A percentile compares a stretch with the other conserved stretches of the same genome.
Evolutionary conservation across 92 coral and sea anemone species (phyloP).

Genomic region (Scolanthus callimorphus): DNA sequence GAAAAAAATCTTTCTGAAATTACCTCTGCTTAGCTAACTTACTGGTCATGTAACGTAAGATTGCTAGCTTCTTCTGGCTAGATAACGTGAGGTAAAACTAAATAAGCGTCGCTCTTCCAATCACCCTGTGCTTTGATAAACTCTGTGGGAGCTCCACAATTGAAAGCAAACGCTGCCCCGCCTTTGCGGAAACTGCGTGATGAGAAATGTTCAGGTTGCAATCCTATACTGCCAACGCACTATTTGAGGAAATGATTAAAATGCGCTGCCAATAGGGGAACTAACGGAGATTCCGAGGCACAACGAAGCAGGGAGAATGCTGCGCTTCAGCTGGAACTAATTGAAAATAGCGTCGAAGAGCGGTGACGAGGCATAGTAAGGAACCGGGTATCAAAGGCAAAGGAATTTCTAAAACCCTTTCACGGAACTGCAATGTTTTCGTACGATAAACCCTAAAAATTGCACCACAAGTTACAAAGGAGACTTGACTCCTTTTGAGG

Average conservation of each 20-base stretch:
- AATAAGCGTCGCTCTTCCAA: constrained; percentile 7
- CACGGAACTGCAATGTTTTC: constrained; percentile 37
- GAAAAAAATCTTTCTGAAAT: too few species aligned
- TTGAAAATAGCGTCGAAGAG: constrained; percentile 31
- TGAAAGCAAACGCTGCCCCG: constrained; percentile 6
- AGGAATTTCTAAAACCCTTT: constrained; percentile 44
- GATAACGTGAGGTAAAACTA: constrained; percentile 26
- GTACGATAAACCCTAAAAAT: constrained; percentile 18
- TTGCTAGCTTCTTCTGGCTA: neutral
- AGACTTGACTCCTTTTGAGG: constrained; percentile 15
- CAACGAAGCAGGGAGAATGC: constrained; percentile 5
- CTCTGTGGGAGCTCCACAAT: constrained; percentile 11
- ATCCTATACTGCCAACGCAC: constrained; percentile 5
- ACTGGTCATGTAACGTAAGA: neutral
- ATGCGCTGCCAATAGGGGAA: constrained; percentile 13
- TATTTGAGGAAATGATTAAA: constrained; percentile 29
- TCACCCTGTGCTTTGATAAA: constrained; percentile 31
- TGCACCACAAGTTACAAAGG: constrained; percentile 25
- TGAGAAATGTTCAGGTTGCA: constrained; percentile 13
- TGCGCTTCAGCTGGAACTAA: constrained; percentile 9
- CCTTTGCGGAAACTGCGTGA: constrained; percentile 28
- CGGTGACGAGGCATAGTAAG: constrained; percentile 41
- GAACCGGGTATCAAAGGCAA: constrained; percentile 35
- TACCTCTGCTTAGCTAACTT: too few species aligned
- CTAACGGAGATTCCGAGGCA: neutral